phyloP scores from a whole-genome alignment of 1,140 invertebrate genomes.

The Chironomus tepperi region DNA sequence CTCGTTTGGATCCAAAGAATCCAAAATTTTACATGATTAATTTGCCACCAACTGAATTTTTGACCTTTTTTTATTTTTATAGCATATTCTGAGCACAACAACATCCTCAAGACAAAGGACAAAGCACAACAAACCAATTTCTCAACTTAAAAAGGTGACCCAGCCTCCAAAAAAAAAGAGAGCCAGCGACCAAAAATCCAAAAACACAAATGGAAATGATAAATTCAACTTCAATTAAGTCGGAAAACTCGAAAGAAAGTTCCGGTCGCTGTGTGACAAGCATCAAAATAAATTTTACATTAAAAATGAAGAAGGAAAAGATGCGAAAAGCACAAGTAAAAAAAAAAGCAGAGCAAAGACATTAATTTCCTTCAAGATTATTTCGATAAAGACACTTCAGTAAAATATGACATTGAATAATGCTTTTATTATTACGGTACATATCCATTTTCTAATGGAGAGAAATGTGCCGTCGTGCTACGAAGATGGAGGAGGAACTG shows the following conservation, averaged over 20 bases:
- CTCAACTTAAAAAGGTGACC: no score
- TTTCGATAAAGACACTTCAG: slow-evolving; percentile 21
- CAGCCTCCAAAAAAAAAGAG: no score
- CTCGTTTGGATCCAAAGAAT: no score
- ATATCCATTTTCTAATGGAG: not conserved
- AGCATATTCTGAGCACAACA: no score
- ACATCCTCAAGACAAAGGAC: no score
- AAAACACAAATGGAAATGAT: slow-evolving; percentile 1
- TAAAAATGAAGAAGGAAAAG: not conserved
- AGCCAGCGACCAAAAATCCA: not conserved
- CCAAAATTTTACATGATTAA: no score
- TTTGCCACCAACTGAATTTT: no score
- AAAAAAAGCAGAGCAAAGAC: not conserved
- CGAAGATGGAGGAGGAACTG: not conserved
- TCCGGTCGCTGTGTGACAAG: slow-evolving; percentile 15
- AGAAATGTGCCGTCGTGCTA: not conserved
- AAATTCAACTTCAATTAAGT: slow-evolving; percentile 19
- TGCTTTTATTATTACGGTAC: slow-evolving; percentile 17
- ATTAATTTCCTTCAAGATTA: slow-evolving; percentile 23
- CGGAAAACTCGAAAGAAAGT: not conserved
- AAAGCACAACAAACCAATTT: no score
- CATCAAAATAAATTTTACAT: slow-evolving; percentile 21
- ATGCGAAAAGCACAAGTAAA: not conserved
- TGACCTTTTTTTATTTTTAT: no score
- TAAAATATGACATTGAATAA: slow-evolving; percentile 22